These are phyloP conservation scores for Uromys caudimaculatus DNA, from an alignment of 2,797 vertebrate species.

Conservation along the genomic window DNA sequence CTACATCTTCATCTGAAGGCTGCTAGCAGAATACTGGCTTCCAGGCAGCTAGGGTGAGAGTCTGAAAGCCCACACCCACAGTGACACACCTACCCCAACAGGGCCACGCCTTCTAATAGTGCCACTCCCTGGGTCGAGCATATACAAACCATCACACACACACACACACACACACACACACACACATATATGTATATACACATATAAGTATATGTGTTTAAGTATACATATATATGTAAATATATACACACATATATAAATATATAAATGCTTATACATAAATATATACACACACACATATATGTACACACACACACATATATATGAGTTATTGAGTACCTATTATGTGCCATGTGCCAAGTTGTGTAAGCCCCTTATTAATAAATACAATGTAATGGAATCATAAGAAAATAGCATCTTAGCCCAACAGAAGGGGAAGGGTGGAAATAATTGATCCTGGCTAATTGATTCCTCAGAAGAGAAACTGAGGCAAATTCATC, in stretches of 20 bases:
- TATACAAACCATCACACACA: no score
- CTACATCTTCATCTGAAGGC: not conserved
- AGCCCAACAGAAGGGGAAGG: not conserved
- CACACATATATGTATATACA: no score
- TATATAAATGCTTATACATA: not conserved
- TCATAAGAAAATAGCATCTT: not conserved
- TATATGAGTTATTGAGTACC: not conserved
- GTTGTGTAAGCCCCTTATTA: not conserved
- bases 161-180: no score
- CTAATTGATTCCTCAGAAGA: not conserved
- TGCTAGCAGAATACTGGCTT: not conserved
- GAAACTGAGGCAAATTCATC: not conserved
- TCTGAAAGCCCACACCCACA: not conserved
- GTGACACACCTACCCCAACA: not conserved
- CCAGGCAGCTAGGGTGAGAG: not conserved
- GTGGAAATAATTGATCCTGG: not conserved
- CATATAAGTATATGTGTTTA: no score
- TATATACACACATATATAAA: not conserved
- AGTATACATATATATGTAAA: not conserved
- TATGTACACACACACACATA: not conserved
- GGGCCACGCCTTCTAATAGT: not conserved
- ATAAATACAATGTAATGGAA: not conserved
- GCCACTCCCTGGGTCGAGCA: not conserved
- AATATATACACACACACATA: not conserved
- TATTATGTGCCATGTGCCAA: not conserved